Base-by-base conservation (phyloP, 2,113 vertebrate genomes). In the Camelus bactrianus region DNA sequence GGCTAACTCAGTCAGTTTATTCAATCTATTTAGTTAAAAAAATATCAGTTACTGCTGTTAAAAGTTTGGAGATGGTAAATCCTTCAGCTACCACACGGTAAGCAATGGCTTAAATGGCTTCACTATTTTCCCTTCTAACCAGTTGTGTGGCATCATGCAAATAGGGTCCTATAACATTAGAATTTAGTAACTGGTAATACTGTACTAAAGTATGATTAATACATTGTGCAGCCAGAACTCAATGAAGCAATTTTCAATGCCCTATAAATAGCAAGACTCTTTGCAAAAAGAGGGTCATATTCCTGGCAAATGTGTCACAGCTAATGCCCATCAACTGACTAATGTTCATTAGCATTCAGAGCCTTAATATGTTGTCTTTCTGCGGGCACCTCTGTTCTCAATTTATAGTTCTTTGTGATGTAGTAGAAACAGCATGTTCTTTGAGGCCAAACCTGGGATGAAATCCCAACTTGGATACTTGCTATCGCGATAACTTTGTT, bases 261-360 rank as follows among this genome's bases (percentile, higher is more conserved):
- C 54, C 81, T 93, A 89, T 81, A 96, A 97, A 95, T 95, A 94
- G 89, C 79, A 95, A 88, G 65, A 65, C 12, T 97, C 60, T 69
- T 69, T 96, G 81, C 67, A 91, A 77, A 91, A 92, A 89, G 52
- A 88, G 26, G 76, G 67, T 88, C 75, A 54, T 72, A 62, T 93
- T 95, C 95, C 91, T 75, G 42, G 95, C 60, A 95, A 85, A 92
- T 1, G 19, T 91, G 91, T 95, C 84, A 75, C 38, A 95, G 48
- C 58, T 87, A 76, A 94, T 92, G 89, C 48, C 93, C 56, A 62
- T 95, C 91, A 94, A 58, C 65, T 96, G 96, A 95, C 80, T 88
- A 28, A 80, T 77, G 52, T 75, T 92, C 84, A 65, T 93, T 70
- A 90, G 50, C 65, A 80, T 94, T 83, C 64, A 92, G 8, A 46